Percentiles rank a stretch among this genome's conserved stretches.
Evolutionary conservation across 2,797 vertebrate genomes (phyloP).

Genomic region (Gephyroberyx darwinii): DNA sequence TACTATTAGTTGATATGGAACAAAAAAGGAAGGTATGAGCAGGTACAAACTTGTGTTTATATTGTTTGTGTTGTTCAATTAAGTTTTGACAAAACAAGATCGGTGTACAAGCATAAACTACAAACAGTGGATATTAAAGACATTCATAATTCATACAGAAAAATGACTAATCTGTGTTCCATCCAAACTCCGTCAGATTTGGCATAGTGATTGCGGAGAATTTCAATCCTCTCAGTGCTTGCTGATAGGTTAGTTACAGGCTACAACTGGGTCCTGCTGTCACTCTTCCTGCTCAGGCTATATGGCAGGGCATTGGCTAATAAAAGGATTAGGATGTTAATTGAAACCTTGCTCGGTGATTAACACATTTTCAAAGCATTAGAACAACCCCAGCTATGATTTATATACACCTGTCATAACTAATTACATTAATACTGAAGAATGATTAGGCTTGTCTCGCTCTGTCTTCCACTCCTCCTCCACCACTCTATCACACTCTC

Average conservation of each 20-base stretch:
- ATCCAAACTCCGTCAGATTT: background rate
- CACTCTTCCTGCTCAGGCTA: conserved; percentile 8
- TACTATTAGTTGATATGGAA: too few relatives aligned
- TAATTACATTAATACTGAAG: conserved; percentile 69
- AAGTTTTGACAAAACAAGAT: background rate
- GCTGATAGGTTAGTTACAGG: background rate
- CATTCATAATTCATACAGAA: conserved; percentile 4
- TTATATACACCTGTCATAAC: conserved; percentile 77
- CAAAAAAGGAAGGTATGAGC: background rate
- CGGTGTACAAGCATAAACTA: background rate
- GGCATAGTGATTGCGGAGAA: conserved; percentile 2
- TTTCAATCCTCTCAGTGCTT: background rate
- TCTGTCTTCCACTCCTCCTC: conserved; percentile 54
- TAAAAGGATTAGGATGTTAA: conserved; percentile 56
- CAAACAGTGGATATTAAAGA: background rate
- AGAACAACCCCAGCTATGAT: conserved; percentile 60
- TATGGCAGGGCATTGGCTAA: conserved; percentile 28
- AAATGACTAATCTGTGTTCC: conserved; percentile 18
- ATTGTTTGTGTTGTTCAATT: background rate
- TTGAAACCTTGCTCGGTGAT: conserved; percentile 64
- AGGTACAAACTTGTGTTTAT: background rate
- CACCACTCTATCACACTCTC: conserved; percentile 53
- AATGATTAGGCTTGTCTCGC: conserved; percentile 67
- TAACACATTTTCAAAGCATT: conserved; percentile 67
- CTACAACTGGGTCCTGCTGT: conserved; percentile 4